These are phyloP conservation scores for Malurus elegans DNA, from an alignment of 2,113 vertebrate genomes.

Conservation along the genomic window DNA sequence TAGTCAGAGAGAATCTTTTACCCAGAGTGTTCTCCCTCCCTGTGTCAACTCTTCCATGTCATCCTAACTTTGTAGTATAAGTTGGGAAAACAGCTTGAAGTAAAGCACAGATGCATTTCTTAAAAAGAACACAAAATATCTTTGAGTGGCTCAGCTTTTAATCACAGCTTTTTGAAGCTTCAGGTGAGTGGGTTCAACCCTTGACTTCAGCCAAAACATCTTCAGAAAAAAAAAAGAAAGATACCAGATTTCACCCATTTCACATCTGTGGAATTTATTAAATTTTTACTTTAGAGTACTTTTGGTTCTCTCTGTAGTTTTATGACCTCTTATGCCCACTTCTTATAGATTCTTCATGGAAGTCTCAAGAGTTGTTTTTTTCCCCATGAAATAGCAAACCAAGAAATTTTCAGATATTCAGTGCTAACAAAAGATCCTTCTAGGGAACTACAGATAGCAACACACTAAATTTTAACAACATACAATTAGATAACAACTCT, in stretches of 20 bases:
- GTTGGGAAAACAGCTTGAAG: not conserved
- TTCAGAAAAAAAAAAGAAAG: not conserved
- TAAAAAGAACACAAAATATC: not conserved
- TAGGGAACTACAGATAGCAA: not conserved
- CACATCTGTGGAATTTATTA: not conserved
- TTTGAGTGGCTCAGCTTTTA: not conserved
- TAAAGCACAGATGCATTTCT: not conserved
- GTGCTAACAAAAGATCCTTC: not conserved
- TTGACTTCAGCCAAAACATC: not conserved
- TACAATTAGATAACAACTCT: not conserved
- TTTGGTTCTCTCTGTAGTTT: not conserved
- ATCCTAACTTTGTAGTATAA: not conserved
- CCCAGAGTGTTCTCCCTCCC: not conserved
- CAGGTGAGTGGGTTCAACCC: not conserved
- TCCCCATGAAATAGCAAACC: fast-evolving
- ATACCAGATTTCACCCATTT: not conserved
- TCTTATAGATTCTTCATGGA: not conserved
- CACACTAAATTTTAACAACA: not conserved
- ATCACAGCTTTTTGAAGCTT: not conserved
- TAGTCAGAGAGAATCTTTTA: not conserved
- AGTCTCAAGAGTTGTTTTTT: not conserved
- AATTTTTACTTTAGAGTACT: not conserved
- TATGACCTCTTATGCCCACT: fast-evolving
- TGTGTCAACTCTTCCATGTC: not conserved
- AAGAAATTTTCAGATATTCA: not conserved